Conservation (phyloP, 92 coral and sea anemone species). For the Porites divaricata region DNA sequence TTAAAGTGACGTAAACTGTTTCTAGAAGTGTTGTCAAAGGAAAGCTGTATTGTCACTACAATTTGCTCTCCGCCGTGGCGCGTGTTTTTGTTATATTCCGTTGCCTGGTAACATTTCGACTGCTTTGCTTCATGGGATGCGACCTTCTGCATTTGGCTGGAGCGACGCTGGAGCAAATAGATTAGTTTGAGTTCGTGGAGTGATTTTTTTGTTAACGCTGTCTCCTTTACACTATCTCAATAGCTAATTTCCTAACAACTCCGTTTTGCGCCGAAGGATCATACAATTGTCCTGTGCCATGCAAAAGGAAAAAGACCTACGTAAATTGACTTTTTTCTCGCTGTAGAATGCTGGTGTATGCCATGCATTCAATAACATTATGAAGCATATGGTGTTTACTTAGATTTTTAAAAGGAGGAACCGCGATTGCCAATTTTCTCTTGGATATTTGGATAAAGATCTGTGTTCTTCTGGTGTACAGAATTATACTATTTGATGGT, state of each 20-base stretch:
- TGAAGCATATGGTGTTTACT: constrained; percentile 16
- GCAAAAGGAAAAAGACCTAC: not conserved
- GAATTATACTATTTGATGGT: not conserved
- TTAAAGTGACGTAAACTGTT: not conserved
- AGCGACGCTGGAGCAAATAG: not conserved
- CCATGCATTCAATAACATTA: not conserved
- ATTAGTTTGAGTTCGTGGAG: not conserved
- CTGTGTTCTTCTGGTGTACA: not conserved
- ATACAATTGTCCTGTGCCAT: not conserved
- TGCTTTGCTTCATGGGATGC: constrained; percentile 60
- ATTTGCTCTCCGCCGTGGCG: too few species aligned
- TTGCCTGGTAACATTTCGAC: constrained; percentile 52
- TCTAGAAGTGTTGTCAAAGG: not conserved
- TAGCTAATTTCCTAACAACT: not conserved
- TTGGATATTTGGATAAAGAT: constrained; percentile 9
- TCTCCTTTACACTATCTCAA: not conserved
- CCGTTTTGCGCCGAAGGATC: not conserved
- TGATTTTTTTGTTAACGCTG: not conserved
- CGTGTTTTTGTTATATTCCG: constrained; percentile 11
- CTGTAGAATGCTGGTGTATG: not conserved
- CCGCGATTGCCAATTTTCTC: constrained; percentile 13
- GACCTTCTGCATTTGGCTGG: constrained; percentile 8
- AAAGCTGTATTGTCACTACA: not conserved
- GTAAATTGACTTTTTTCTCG: not conserved
- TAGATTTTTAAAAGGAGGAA: constrained; percentile 25